Conservation (phyloP, 2,113 vertebrate genomes). For the Galemys pyrenaicus region DNA sequence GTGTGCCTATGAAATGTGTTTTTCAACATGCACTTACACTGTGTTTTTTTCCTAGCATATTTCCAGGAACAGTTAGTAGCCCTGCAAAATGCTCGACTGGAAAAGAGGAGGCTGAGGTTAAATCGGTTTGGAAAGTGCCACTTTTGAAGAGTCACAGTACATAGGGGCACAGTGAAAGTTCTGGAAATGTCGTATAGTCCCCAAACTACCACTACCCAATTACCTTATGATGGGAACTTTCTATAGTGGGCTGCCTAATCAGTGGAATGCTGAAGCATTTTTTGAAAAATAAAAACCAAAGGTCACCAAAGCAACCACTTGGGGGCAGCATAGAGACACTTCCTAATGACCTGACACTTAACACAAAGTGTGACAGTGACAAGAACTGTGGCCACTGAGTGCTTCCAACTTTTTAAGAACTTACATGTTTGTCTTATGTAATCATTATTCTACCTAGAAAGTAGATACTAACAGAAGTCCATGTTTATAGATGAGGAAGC, state of each 20-base stretch:
- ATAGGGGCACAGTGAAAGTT: neutral
- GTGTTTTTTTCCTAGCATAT: neutral
- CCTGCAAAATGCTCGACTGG: neutral
- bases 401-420: neutral
- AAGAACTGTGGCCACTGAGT: neutral
- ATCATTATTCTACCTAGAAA: conserved; percentile 4
- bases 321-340: neutral
- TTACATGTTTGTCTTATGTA: neutral
- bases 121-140: neutral
- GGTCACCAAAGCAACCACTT: neutral
- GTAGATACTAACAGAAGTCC: neutral
- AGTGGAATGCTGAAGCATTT: neutral
- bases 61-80: neutral
- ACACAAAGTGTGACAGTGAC: neutral
- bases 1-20: neutral
- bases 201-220: neutral
- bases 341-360: neutral
- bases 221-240: neutral
- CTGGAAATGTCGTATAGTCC: neutral
- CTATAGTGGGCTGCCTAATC: neutral
- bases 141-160: neutral
- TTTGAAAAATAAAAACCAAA: neutral
- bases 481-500: neutral
- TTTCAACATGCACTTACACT: conserved; percentile 58
- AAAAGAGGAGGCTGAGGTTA: neutral